A percentile compares a stretch with the other conserved stretches of the same genome.
Evolutionary conservation across 2,797 vertebrate genomes (phyloP).

Genomic region (Pseudochirops corinnae): DNA sequence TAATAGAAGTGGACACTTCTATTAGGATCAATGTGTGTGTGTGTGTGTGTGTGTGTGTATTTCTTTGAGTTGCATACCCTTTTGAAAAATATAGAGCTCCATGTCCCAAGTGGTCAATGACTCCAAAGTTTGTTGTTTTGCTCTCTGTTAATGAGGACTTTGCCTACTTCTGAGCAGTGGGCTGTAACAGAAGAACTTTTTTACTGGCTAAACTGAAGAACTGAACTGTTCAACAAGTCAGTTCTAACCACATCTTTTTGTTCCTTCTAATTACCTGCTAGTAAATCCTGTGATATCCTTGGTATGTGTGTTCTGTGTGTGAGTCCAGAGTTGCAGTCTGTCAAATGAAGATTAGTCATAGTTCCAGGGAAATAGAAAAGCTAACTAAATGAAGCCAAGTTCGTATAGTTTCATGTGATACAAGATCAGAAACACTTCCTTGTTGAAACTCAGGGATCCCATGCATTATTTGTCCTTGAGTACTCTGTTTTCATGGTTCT

Average conservation of each 20-base stretch:
- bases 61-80: slow-evolving; percentile 9
- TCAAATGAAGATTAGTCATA: slow-evolving; percentile 78
- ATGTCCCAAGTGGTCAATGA: neutral
- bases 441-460: slow-evolving; percentile 59
- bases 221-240: neutral
- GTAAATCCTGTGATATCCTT: slow-evolving; percentile 53
- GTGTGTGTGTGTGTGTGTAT: neutral
- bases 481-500: slow-evolving; percentile 68
- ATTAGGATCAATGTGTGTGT: too few species aligned
- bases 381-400: slow-evolving; percentile 69
- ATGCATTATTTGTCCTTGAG: slow-evolving; percentile 65
- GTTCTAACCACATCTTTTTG: slow-evolving; percentile 58
- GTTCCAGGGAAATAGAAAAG: slow-evolving; percentile 74
- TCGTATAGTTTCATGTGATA: slow-evolving; percentile 70
- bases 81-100: slow-evolving; percentile 4
- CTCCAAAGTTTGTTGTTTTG: neutral
- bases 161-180: slow-evolving; percentile 33
- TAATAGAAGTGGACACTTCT: neutral
- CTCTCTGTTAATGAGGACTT: neutral
- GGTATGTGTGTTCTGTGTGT: slow-evolving; percentile 39
- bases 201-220: neutral
- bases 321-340: slow-evolving; percentile 73
- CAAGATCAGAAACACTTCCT: slow-evolving; percentile 62
- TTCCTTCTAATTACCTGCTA: slow-evolving; percentile 69
- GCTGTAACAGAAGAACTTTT: neutral